Conservation (phyloP, 2,888 invertebrate species). For the Tachina grossa region DNA sequence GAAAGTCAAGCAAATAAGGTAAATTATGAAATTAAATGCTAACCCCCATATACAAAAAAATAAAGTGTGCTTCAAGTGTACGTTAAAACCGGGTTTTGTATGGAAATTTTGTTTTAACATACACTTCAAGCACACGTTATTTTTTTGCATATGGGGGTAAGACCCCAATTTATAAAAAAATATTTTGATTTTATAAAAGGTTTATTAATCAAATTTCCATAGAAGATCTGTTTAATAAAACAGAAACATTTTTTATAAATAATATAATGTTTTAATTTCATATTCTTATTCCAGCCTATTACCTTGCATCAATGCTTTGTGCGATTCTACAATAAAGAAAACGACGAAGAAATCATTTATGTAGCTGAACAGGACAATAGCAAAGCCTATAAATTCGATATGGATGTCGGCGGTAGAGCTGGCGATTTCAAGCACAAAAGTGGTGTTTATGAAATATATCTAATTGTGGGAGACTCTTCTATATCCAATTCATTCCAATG, state of each 20-base stretch:
- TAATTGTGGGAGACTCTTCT: conserved; percentile 96
- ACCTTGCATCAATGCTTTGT: conserved; percentile 94
- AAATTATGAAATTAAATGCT: neutral
- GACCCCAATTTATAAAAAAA: too few relatives aligned
- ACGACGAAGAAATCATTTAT: conserved; percentile 94
- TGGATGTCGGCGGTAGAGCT: conserved; percentile 92
- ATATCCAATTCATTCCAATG: conserved; percentile 95
- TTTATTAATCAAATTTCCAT: too few relatives aligned
- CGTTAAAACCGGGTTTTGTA: too few relatives aligned
- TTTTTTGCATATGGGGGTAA: too few relatives aligned
- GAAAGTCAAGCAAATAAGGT: conserved; percentile 84
- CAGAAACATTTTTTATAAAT: too few relatives aligned
- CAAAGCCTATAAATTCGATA: conserved; percentile 93
- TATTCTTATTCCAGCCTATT: conserved; percentile 83
- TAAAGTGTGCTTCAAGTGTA: too few relatives aligned
- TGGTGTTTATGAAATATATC: conserved; percentile 90
- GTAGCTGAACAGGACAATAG: conserved; percentile 93
- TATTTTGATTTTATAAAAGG: too few relatives aligned
- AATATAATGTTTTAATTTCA: neutral
- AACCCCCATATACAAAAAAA: too few relatives aligned
- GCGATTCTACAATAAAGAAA: conserved; percentile 87
- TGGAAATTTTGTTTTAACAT: too few relatives aligned
- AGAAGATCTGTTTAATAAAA: too few relatives aligned
- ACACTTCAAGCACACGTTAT: too few relatives aligned
- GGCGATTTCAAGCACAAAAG: conserved; percentile 90